phyloP scores from a whole-genome alignment of 2,888 invertebrate species.

The Monoplex corrugatus region DNA sequence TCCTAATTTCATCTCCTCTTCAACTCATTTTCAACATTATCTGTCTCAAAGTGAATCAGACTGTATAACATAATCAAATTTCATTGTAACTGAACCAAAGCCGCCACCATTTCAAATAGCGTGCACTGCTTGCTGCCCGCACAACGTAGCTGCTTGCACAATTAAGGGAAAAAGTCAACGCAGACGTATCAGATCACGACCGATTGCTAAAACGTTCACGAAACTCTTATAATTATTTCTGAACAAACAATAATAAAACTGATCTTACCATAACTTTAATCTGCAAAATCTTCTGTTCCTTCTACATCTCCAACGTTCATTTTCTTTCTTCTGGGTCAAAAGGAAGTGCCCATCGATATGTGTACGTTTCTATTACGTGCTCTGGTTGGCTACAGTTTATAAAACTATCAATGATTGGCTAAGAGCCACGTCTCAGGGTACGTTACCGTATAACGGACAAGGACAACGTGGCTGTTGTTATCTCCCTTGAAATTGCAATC shows the following conservation, averaged over 20 bases:
- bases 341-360: slow-evolving; percentile 16
- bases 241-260: not conserved
- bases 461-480: not conserved
- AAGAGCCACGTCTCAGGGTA: not conserved
- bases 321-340: slow-evolving; percentile 25
- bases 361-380: not conserved
- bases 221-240: not conserved
- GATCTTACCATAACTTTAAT: not conserved
- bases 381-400: not conserved
- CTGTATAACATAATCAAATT: too few species aligned
- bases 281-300: not conserved
- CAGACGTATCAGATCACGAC: not conserved
- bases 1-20: too few species aligned
- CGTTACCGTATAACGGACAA: not conserved
- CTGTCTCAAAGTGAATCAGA: too few species aligned
- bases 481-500: not conserved
- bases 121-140: not conserved
- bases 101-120: too few species aligned
- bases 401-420: slow-evolving; percentile 9
- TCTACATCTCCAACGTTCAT: not conserved
- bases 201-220: not conserved
- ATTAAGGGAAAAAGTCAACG: not conserved
- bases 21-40: too few species aligned
- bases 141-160: not conserved
- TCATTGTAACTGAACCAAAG: too few species aligned